A percentile compares a stretch with the other conserved stretches of the same genome.
phyloP scores from a whole-genome alignment of 2,797 vertebrate genomes.

The Microhierax caerulescens region DNA sequence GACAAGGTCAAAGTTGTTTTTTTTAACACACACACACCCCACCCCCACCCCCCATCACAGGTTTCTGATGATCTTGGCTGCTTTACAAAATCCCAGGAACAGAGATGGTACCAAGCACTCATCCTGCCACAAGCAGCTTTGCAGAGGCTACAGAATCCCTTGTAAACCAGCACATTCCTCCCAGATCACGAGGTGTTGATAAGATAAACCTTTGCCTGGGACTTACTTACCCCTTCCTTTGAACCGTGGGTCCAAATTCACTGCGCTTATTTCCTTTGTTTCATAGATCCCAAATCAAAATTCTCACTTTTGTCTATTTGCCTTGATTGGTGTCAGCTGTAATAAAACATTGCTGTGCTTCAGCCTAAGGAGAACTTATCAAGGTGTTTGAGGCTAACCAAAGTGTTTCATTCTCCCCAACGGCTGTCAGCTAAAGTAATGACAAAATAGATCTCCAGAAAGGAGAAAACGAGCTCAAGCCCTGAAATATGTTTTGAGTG shows the following conservation, averaged over 20 bases:
- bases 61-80: not conserved
- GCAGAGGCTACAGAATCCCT: not conserved
- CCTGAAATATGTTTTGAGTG: not conserved
- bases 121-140: not conserved
- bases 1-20: not conserved
- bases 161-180: not conserved
- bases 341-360: not conserved
- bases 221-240: not conserved
- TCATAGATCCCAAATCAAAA: not conserved
- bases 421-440: conserved; percentile 23
- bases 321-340: conserved; percentile 24
- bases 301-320: conserved; percentile 23
- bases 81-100: not conserved
- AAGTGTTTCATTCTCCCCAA: conserved; percentile 25
- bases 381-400: conserved; percentile 44
- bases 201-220: not conserved
- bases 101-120: not conserved
- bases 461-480: conserved; percentile 6
- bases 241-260: not conserved
- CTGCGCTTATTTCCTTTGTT: not conserved
- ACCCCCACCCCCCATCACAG: too few species aligned
- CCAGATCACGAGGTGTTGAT: not conserved
- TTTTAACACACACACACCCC: not conserved
- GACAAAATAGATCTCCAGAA: conserved; percentile 35
- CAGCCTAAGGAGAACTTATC: not conserved